Percentiles rank a stretch among this genome's conserved stretches.
These are phyloP conservation scores for Atrichornis clamosus DNA, from an alignment of 2,113 vertebrate species.

Conservation along the genomic window DNA sequence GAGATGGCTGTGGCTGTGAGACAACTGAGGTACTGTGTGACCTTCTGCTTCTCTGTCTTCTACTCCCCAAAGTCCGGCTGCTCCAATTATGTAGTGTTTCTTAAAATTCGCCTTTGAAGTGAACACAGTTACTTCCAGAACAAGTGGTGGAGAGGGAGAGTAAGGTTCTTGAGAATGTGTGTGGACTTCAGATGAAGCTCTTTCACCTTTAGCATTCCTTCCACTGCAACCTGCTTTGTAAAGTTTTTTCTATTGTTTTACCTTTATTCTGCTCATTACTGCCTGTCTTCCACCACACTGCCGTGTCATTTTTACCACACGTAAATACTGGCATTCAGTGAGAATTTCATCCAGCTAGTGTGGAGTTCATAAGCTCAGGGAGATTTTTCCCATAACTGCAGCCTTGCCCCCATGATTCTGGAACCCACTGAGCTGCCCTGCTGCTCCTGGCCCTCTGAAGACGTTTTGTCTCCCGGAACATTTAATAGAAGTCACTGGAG, in stretches of 20 bases:
- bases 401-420: background rate
- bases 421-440: fast-evolving
- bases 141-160: background rate
- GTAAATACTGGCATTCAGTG: background rate
- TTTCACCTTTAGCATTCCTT: background rate
- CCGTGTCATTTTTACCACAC: background rate
- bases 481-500: background rate
- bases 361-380: background rate
- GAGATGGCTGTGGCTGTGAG: background rate
- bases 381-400: background rate
- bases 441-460: background rate
- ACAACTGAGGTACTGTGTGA: background rate
- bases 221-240: background rate
- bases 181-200: background rate
- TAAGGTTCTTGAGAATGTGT: background rate
- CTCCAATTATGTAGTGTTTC: background rate
- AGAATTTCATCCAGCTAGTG: background rate
- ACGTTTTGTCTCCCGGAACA: background rate
- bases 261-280: background rate
- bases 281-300: too few species aligned
- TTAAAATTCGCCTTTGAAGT: constrained; percentile 18
- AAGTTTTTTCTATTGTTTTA: background rate
- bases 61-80: background rate
- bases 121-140: background rate
- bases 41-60: background rate